These are phyloP conservation scores for Danio tinwini DNA, from an alignment of 2,797 vertebrate genomes.

Conservation along the genomic window DNA sequence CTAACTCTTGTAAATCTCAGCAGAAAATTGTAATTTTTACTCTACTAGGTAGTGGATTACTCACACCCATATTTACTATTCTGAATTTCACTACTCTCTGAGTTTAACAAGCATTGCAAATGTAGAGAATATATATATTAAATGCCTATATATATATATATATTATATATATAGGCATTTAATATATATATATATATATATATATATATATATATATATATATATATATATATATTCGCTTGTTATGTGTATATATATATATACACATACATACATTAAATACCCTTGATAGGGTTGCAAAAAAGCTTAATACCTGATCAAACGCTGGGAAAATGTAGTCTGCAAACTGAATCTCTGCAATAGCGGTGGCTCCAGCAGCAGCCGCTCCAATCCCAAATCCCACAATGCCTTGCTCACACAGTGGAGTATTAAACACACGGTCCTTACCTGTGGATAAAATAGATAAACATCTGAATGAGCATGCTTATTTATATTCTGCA, in stretches of 20 bases:
- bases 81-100: no score
- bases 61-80: no score
- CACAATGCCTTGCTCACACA: constrained; percentile 98
- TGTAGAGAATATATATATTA: neutral
- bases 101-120: neutral
- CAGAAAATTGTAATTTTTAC: no score
- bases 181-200: no score
- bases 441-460: constrained; percentile 87
- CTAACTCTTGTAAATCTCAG: no score
- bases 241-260: no score
- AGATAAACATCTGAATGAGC: neutral
- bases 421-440: constrained; percentile 96
- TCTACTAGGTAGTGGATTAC: no score
- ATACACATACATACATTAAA: no score
- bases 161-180: no score
- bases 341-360: constrained; percentile 98
- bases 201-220: no score
- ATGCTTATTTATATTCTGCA: neutral
- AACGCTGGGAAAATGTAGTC: constrained; percentile 99
- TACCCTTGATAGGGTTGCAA: neutral
- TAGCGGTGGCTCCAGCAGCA: constrained; percentile 91
- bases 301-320: constrained; percentile 86
- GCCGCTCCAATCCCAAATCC: constrained; percentile 96
- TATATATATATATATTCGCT: no score
- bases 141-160: no score